These are phyloP conservation scores for Cinclus cinclus DNA, from an alignment of 2,113 vertebrate genomes.

Conservation along the genomic window DNA sequence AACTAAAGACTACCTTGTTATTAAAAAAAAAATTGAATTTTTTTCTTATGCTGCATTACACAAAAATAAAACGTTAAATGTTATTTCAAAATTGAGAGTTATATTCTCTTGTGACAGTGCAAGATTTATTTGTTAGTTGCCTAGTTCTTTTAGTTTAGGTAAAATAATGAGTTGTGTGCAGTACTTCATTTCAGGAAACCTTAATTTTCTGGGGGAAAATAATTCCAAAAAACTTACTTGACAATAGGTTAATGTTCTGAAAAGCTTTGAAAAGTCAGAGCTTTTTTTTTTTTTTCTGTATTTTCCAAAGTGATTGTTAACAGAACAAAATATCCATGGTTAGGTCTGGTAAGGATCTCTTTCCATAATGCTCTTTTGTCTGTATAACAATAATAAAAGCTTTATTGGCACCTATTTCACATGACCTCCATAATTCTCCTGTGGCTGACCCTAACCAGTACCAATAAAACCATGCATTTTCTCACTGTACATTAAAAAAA, in stretches of 20 bases:
- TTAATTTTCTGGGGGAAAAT: background rate
- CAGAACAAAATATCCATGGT: conserved; percentile 40
- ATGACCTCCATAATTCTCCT: conserved; percentile 59
- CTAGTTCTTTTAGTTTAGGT: background rate
- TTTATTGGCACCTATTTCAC: conserved; percentile 66
- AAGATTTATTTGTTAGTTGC: background rate
- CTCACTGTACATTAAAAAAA: background rate
- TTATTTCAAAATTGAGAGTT: background rate
- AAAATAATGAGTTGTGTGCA: background rate
- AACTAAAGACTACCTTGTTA: background rate
- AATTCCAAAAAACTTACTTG: background rate
- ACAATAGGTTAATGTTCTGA: background rate
- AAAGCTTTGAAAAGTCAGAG: background rate
- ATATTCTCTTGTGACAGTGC: background rate
- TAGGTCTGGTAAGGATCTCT: conserved; percentile 53
- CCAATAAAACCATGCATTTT: conserved; percentile 50
- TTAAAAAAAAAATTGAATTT: background rate
- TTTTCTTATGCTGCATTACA: background rate
- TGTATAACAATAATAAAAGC: conserved; percentile 66
- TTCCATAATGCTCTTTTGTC: conserved; percentile 64
- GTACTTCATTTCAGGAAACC: background rate
- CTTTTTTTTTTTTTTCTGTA: background rate
- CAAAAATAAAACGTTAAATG: background rate
- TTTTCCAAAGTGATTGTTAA: conserved; percentile 37
- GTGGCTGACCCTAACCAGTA: conserved; percentile 59